phyloP scores from a whole-genome alignment of 2,113 vertebrate genomes.

The Procavia capensis region DNA sequence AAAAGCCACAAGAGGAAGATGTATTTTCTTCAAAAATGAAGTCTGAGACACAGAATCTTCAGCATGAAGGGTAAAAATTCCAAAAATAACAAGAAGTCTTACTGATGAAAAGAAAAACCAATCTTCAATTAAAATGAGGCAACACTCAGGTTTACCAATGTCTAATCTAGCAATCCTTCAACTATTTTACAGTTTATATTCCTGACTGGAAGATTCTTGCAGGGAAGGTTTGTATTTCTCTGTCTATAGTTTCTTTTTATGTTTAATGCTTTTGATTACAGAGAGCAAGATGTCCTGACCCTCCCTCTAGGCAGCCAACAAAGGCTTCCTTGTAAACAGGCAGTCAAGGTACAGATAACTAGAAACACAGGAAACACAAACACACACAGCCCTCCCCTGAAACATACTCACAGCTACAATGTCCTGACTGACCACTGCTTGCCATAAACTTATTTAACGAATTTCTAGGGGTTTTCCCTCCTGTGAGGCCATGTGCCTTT shows the following conservation, averaged over 20 bases:
- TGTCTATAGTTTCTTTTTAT: background rate
- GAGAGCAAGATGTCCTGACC: background rate
- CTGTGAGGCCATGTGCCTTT: background rate
- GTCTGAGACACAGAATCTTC: background rate
- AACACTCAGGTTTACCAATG: background rate
- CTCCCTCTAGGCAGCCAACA: background rate
- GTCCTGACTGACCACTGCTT: background rate
- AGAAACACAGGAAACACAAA: background rate
- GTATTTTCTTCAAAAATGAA: background rate
- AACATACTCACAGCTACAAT: background rate
- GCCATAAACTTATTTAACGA: background rate
- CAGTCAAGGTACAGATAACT: background rate
- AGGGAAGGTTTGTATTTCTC: background rate
- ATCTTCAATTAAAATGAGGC: background rate
- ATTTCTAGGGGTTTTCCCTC: background rate
- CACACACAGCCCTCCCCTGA: too few relatives aligned
- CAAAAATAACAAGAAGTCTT: background rate
- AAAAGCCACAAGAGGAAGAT: background rate
- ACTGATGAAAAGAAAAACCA: background rate
- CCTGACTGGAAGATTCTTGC: background rate
- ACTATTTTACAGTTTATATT: background rate
- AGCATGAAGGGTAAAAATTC: background rate
- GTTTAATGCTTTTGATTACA: background rate
- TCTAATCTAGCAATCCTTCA: background rate
- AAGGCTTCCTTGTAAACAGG: background rate